Evolutionary conservation across 2,797 vertebrate genomes (phyloP), one percentile per base, ranked within the genome.

Genomic region (Anisognathus igniventris): DNA sequence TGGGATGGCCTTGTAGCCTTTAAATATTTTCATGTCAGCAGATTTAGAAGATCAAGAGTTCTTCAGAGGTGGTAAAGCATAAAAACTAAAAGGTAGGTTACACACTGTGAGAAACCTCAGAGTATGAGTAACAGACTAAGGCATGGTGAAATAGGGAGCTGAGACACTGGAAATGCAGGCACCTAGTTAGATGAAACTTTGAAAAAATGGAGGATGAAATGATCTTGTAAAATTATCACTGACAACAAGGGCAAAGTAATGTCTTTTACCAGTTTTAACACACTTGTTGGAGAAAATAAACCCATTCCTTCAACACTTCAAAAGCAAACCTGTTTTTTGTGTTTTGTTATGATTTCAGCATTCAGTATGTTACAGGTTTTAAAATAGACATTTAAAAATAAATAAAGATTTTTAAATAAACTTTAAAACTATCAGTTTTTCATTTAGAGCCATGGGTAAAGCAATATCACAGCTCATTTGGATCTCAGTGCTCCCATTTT

Each of bases 1-100:
- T 19, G 37, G 31, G 18, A 40, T 23, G 62, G n/a, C 0, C 1
- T 57, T 30, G 9, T 27, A 58, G 30, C 0, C 1, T 61, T 30
- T 6, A 61, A 74, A 61, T 78, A 40, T 27, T 66, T 81, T 40
- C 20, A 50, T 21, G 37, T 54, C 53, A 56, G 33, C 6, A 54
- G 68, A 48, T 22, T 16, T 25, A 18, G 31, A 60, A 89, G 28
- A 47, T 73, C 48, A 66, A 31, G 31, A 24, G 8, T 18, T 87
- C 40, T 82, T 85, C 37, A 66, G 68, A 89, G 40, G 8, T 42
- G 47, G 24, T 23, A 67, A 44, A 47, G 37, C 42, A 62, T 20
- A n/a, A 37, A 40, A 87, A 5, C 21, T 42, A 42, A 42, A 40
- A 47, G 13, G 15, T 17, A 35, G 37, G n/a, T n/a, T 73, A 40